Evolutionary conservation across 2,888 invertebrate genomes (phyloP), one percentile per base, ranked within the genome.

Genomic region (Athetis lepigone): DNA sequence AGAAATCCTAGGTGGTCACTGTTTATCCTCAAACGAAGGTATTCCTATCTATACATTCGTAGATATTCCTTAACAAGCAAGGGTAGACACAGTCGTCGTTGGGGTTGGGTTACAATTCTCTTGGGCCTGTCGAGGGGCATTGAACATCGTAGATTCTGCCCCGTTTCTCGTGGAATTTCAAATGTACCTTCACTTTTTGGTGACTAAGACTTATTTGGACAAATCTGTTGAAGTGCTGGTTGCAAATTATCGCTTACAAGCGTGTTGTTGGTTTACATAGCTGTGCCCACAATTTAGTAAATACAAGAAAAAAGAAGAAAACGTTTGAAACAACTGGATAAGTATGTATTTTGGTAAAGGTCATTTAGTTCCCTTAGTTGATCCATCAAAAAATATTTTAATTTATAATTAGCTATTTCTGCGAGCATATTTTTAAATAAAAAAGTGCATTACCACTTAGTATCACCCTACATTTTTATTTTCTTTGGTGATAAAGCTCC

Each of bases 51-150:
- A n/a, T 8, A 7, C 4, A 5, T 23, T n/a, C 33, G 27, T 33
- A 19, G 0, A 33, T 13, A 33, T n/a, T n/a, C n/a, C 29, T 9
- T 50, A 9, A 6, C 37, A 29, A 8, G 21, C 37, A 39, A 21
- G 33, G 21, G 58, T 16, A 13, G 21, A 33, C 18, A 6, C 21
- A 27, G n/a, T 45, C 8, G 33, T 62, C 36, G 39, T 25, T 50
- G 23, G 27, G 36, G 45, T 50, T n/a, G 8, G 11, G 18, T 39
- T 39, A 18, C 8, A 37, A 18, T 9, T 46, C 29, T 40, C 40
- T 36, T 2, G 27, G 25, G 71, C 3, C 9, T 9, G 29, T 25
- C 11, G 23, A 45, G 8, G 13, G 19, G 4, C 6, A 8, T 42
- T 60, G 33, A 21, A 18, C 4, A 21, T 21, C 27, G 18, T 9